Evolutionary conservation across 1,140 invertebrate species (phyloP), one percentile per base, ranked within the genome.

Genomic region (Panagrolaimus sp.): DNA sequence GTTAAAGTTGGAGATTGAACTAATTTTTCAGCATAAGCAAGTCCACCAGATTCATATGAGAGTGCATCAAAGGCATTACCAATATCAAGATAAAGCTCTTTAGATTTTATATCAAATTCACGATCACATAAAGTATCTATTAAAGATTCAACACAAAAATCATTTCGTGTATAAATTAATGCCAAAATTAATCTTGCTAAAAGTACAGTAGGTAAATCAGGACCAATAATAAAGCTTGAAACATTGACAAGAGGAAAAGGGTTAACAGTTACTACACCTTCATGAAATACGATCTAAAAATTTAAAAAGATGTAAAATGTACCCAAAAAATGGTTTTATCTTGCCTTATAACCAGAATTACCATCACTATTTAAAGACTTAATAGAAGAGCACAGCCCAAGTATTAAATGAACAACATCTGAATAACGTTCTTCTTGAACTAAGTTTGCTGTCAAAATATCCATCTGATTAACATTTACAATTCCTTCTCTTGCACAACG

Each of bases 381-480:
- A 38, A 78, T 68, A 11, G 61, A 65, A n/a, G 20, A 63, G 25
- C 11, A 70, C 65, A 45, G 81, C 51, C n/a, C 71, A n/a, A 78
- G 65, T 62, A 78, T 81, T 4, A 75, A 74, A 25, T 78, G 81
- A 13, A 70, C 74, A 66, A 47, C 69, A 25, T 75, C 74, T 42
- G 63, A 71, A 48, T 66, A 78, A 27, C 71, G 66, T 20, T 69
- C 72, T 16, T 64, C 46, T 46, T 16, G 43, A 45, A 78, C 65
- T 76, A 38, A 73, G 45, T 31, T 63, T 20, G 16, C 75, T 53
- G 51, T 57, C 13, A 75, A 61, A 25, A 75, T 51, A 42, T 72
- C 53, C 25, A 75, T 38, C 63, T 77, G 75, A 31, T 75, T 63
- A 20, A 68, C 47, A 73, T 74, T 72, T 63, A 64, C 11, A 65